phyloP scores from a whole-genome alignment of 2,113 vertebrate species.

The Brachyhypopomus gauderio region DNA sequence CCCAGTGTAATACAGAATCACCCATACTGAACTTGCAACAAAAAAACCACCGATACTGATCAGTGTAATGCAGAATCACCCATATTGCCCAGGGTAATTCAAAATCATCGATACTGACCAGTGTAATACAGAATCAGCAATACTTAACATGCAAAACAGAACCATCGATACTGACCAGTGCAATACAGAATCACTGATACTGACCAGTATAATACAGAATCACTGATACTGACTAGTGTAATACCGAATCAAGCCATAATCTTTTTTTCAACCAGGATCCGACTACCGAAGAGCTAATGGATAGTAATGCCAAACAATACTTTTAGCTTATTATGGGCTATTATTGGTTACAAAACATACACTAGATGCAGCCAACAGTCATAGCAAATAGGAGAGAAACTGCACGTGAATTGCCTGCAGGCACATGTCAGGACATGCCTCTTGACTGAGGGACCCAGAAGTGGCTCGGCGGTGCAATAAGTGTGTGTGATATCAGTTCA shows the following conservation, averaged over 20 bases:
- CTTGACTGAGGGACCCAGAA: slow-evolving; percentile 4
- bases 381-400: slow-evolving; percentile 4
- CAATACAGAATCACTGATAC: background rate
- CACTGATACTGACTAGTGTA: too few relatives aligned
- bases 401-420: slow-evolving; percentile 18
- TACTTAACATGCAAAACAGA: background rate
- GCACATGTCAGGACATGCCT: slow-evolving; percentile 35
- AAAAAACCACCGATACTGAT: too few relatives aligned
- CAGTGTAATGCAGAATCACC: background rate
- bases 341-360: background rate
- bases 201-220: background rate
- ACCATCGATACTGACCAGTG: background rate
- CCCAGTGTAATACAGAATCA: background rate
- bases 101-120: background rate
- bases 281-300: too few relatives aligned
- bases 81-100: background rate
- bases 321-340: too few relatives aligned
- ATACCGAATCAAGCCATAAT: too few relatives aligned
- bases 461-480: slow-evolving; percentile 5
- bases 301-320: too few relatives aligned
- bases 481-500: slow-evolving; percentile 34
- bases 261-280: too few relatives aligned
- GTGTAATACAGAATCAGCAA: background rate
- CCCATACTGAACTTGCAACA: too few relatives aligned
- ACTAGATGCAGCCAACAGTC: background rate